These are phyloP conservation scores for Drosophila leontia DNA, from an alignment of 1,140 invertebrate genomes.

Conservation along the genomic window DNA sequence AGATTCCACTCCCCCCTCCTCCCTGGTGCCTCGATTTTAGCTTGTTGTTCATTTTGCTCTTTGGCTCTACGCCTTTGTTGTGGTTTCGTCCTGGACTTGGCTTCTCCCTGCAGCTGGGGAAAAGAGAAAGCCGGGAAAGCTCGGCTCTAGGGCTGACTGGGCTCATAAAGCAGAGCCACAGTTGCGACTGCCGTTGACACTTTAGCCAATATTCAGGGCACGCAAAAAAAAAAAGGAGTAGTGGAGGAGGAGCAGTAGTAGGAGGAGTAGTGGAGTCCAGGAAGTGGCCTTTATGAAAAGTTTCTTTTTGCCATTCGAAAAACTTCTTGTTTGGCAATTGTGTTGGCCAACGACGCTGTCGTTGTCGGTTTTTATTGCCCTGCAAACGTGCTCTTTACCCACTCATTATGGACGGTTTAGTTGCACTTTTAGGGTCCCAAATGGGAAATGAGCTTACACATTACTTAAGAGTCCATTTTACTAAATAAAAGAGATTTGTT, in stretches of 20 bases:
- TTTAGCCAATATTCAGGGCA: constrained; percentile 77
- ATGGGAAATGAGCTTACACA: constrained; percentile 12
- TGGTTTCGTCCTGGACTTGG: constrained; percentile 69
- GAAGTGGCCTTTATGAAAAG: constrained; percentile 69
- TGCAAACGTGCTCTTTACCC: constrained; percentile 73
- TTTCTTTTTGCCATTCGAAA: constrained; percentile 53
- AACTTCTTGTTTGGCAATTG: constrained; percentile 67
- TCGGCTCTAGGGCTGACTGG: constrained; percentile 23
- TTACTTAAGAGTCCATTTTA: neutral
- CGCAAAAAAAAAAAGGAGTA: constrained; percentile 21
- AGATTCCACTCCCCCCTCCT: neutral
- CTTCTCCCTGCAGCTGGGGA: constrained; percentile 49
- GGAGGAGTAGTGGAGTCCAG: neutral
- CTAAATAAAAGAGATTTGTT: neutral
- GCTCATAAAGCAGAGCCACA: constrained; percentile 72
- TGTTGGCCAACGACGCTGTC: constrained; percentile 37
- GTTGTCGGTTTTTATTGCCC: constrained; percentile 62
- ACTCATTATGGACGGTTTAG: constrained; percentile 72
- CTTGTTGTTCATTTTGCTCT: constrained; percentile 68
- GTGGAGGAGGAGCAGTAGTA: neutral
- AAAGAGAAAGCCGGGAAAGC: constrained; percentile 20
- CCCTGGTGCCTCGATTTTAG: neutral
- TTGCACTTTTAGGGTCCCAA: constrained; percentile 36
- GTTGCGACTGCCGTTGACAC: constrained; percentile 77
- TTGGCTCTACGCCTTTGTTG: constrained; percentile 75